These are phyloP conservation scores for Enteromius paludinosus DNA, from an alignment of 2,797 vertebrate genomes.

Conservation along the genomic window DNA sequence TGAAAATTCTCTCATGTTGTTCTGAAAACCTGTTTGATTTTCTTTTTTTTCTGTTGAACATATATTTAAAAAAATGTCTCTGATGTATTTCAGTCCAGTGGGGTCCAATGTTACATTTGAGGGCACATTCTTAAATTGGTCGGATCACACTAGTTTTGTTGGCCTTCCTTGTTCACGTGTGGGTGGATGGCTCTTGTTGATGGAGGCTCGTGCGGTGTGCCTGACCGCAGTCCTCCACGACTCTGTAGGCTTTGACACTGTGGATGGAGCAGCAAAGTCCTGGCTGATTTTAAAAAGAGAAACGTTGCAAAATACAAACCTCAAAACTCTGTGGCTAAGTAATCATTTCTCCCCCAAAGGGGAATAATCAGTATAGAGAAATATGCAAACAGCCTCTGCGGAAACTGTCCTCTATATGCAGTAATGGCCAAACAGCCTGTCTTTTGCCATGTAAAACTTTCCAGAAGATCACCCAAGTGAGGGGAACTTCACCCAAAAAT, in stretches of 20 bases:
- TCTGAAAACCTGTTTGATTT: neutral
- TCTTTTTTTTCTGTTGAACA: neutral
- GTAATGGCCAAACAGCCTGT: constrained; percentile 10
- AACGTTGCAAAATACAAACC: constrained; percentile 51
- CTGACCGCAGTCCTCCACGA: constrained; percentile 39
- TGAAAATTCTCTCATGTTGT: too few species aligned
- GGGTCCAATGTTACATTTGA: neutral
- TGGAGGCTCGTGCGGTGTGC: constrained; percentile 50
- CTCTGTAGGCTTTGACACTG: constrained; percentile 34
- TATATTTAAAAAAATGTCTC: neutral
- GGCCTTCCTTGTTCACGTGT: neutral
- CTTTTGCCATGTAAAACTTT: neutral
- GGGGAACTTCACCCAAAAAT: neutral
- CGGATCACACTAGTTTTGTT: constrained; percentile 19
- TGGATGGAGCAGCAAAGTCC: neutral
- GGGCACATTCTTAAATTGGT: constrained; percentile 12
- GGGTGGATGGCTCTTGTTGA: constrained; percentile 74
- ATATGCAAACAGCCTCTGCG: constrained; percentile 13
- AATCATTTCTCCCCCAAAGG: constrained; percentile 23
- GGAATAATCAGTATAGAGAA: constrained; percentile 48
- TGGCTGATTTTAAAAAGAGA: constrained; percentile 42
- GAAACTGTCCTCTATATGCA: neutral
- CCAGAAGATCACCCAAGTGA: neutral
- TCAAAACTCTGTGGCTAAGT: constrained; percentile 31
- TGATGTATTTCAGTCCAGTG: neutral